Evolutionary conservation across 2,113 vertebrate genomes (phyloP).

Genomic region (Camelus dromedarius): DNA sequence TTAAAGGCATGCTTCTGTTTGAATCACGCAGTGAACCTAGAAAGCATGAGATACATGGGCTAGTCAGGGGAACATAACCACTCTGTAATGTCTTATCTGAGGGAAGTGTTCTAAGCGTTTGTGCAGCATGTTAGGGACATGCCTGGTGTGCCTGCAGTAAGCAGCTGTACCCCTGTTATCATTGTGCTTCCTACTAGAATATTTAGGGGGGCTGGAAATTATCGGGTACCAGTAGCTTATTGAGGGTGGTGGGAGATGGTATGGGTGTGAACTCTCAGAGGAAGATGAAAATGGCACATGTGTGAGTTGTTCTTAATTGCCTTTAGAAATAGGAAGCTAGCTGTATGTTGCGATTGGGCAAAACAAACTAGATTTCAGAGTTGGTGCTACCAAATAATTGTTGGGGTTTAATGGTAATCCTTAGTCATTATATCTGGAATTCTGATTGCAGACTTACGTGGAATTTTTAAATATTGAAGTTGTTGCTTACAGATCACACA

Average conservation of each 20-base stretch:
- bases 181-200: not conserved
- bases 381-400: not conserved
- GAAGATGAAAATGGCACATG: not conserved
- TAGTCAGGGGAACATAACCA: not conserved
- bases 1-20: not conserved
- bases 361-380: not conserved
- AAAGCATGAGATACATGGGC: too few species aligned
- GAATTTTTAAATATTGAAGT: not conserved
- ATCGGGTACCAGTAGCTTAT: not conserved
- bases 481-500: not conserved
- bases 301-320: not conserved
- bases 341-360: not conserved
- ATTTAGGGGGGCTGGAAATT: not conserved
- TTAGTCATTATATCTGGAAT: not conserved
- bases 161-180: not conserved
- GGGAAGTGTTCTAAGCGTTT: not conserved
- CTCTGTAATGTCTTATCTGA: accelerated
- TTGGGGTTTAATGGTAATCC: not conserved
- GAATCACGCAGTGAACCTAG: not conserved
- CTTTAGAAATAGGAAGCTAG: not conserved
- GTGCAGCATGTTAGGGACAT: not conserved
- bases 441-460: not conserved
- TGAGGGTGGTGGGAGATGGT: not conserved
- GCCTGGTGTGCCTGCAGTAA: not conserved
- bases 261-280: not conserved